A percentile compares a stretch with the other conserved stretches of the same genome.
Conservation (phyloP, 2,888 invertebrate species). For the Hypolimnas misippus region DNA sequence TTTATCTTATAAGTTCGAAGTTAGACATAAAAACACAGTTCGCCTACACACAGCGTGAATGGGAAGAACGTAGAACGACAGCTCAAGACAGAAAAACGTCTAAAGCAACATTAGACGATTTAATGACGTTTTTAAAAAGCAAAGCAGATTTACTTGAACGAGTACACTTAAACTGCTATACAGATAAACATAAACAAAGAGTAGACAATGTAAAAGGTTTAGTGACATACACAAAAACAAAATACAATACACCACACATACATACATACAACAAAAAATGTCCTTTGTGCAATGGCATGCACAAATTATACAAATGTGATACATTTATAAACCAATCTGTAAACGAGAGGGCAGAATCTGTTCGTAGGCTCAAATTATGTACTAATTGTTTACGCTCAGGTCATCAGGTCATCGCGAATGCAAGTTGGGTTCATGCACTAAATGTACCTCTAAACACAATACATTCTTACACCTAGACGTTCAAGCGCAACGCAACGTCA, state of each 20-base stretch:
- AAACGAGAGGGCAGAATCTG: background rate
- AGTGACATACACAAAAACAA: background rate
- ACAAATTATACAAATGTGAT: constrained; percentile 1
- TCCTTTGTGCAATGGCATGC: background rate
- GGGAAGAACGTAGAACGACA: constrained; percentile 1
- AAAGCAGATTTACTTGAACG: constrained; percentile 9
- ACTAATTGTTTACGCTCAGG: background rate
- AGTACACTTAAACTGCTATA: background rate
- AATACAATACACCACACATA: background rate
- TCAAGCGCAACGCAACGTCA: background rate
- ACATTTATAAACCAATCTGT: constrained; percentile 1
- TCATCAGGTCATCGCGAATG: background rate
- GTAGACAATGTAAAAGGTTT: constrained; percentile 5
- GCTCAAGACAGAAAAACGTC: background rate
- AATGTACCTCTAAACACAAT: background rate
- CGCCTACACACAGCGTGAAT: constrained; percentile 4
- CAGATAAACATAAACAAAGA: constrained; percentile 1
- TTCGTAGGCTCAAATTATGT: no score
- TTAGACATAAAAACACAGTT: constrained; percentile 1
- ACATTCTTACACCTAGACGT: background rate
- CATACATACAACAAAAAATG: constrained; percentile 4
- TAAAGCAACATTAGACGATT: constrained; percentile 6
- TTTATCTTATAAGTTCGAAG: constrained; percentile 13
- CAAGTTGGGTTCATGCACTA: background rate
- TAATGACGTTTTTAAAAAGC: constrained; percentile 8